phyloP scores from a whole-genome alignment of 2,797 vertebrate genomes.

The Chlorospingus semifuscus region DNA sequence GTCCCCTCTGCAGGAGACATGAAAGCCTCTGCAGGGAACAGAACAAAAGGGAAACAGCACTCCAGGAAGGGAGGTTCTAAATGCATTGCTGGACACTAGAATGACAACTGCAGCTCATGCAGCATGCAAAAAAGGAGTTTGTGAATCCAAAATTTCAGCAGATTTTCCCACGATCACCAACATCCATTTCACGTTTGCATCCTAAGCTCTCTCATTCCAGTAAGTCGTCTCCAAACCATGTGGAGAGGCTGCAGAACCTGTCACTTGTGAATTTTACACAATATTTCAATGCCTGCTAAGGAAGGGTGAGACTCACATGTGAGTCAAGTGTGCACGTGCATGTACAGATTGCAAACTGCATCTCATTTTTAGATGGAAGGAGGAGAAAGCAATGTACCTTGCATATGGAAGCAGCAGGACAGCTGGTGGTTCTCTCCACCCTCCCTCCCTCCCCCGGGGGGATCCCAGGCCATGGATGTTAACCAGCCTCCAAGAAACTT shows the following conservation, averaged over 20 bases:
- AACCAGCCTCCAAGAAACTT: constrained; percentile 36
- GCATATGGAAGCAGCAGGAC: neutral
- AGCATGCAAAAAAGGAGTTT: neutral
- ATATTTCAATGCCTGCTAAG: neutral
- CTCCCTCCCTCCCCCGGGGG: neutral
- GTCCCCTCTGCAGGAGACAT: neutral
- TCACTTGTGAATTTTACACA: neutral
- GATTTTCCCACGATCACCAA: neutral
- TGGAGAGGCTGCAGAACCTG: neutral
- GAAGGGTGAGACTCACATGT: neutral
- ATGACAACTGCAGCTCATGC: neutral
- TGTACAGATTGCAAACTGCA: neutral
- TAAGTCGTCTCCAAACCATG: neutral
- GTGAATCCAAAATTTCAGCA: neutral
- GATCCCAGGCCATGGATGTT: neutral
- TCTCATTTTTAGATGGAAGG: neutral
- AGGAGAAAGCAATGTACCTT: neutral
- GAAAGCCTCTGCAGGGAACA: neutral
- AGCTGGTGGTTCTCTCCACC: neutral
- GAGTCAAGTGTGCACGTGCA: neutral
- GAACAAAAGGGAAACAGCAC: neutral
- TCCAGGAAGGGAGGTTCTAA: neutral
- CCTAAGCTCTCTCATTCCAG: neutral
- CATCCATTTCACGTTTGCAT: neutral
- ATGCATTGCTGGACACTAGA: neutral